Percentiles rank a stretch among this genome's conserved stretches.
Evolutionary conservation across 37 sponge, comb jelly and placozoan genomes (phyloP).

Genomic region (Agelas oroides): DNA sequence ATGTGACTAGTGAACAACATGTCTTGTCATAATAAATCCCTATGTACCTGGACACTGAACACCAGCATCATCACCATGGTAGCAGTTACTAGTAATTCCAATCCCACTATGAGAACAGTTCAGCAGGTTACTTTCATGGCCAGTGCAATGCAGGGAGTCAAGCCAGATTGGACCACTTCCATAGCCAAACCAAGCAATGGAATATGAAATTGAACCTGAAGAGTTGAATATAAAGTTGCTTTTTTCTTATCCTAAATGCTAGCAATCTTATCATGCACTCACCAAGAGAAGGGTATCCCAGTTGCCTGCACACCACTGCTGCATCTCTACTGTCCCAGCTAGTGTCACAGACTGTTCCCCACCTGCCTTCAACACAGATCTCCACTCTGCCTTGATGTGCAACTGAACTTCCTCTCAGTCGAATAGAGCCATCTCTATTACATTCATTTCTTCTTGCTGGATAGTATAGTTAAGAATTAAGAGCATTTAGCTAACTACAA

Average conservation of each 20-base stretch:
- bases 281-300: conserved; percentile 13
- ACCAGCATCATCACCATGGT: background rate
- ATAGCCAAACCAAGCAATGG: background rate
- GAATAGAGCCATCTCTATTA: too few relatives aligned
- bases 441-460: too few relatives aligned
- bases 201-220: conserved; percentile 5
- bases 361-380: too few relatives aligned
- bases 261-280: too few relatives aligned
- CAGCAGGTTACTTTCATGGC: background rate
- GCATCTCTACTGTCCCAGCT: conserved; percentile 13
- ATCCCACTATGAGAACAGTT: background rate
- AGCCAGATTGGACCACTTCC: conserved; percentile 4
- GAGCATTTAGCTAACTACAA: too few relatives aligned
- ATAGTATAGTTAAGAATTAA: too few relatives aligned
- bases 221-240: too few relatives aligned
- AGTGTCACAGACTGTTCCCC: background rate
- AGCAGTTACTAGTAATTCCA: background rate
- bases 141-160: background rate
- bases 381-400: too few relatives aligned
- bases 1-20: too few relatives aligned
- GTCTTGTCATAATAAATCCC: too few relatives aligned
- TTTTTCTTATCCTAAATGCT: too few relatives aligned
- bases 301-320: conserved; percentile 31
- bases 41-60: conserved; percentile 6
- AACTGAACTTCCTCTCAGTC: too few relatives aligned